A percentile compares a stretch with the other conserved stretches of the same genome.
These are phyloP conservation scores for Coracopsis vasa DNA, from an alignment of 2,113 vertebrate species.

Conservation along the genomic window DNA sequence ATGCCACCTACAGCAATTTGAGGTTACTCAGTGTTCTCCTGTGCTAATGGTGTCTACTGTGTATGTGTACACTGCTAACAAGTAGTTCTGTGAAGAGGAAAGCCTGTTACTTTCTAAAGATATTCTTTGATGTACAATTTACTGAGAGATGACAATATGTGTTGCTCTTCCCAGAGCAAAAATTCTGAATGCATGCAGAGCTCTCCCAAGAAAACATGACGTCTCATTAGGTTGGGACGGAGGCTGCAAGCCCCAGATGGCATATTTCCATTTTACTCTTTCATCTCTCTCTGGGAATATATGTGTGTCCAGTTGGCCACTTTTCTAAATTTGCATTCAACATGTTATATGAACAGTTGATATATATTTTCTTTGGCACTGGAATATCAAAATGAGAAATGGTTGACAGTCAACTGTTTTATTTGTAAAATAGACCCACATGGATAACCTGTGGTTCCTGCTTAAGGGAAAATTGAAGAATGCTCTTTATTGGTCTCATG, in stretches of 20 bases:
- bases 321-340: constrained; percentile 1
- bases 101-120: neutral
- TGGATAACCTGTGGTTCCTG: neutral
- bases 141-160: neutral
- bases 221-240: neutral
- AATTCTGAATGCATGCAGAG: neutral
- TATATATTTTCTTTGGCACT: neutral
- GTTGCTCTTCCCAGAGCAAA: neutral
- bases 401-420: neutral
- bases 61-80: neutral
- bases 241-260: neutral
- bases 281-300: neutral
- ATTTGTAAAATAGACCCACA: neutral
- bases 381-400: neutral
- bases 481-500: constrained; percentile 5
- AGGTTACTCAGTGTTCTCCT: neutral
- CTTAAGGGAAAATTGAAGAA: neutral
- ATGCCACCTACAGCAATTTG: neutral
- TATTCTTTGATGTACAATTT: neutral
- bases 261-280: neutral
- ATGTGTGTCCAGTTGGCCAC: neutral
- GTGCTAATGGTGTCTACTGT: neutral
- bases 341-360: neutral
- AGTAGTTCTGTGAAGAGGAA: neutral
- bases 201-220: neutral